Evolutionary conservation across 2,888 invertebrate species (phyloP), one percentile per base, ranked within the genome.

Genomic region (Lepidocyrtinus sp.): DNA sequence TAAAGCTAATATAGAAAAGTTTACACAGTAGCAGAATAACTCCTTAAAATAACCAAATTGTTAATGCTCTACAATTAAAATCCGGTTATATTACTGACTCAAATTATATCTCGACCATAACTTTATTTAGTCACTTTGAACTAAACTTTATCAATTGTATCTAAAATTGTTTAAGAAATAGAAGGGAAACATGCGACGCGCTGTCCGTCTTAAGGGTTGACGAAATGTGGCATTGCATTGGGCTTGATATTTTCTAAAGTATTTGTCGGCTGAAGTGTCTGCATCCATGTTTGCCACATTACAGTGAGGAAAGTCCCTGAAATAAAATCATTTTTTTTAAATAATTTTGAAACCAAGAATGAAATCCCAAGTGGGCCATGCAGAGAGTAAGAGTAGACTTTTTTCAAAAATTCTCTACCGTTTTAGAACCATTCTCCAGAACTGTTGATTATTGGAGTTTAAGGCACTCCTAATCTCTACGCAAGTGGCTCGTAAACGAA

Each of bases 291-390:
- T 24, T 1, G 50, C 62, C 0, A 63, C 21, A 22, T 68, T 68
- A n/a, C 19, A 73, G 21, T 69, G 68, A 0, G 78, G 73, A 69
- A 73, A 79, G 46, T 79, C 78, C 22, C 77, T 77, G 22, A 12
- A 9, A 36, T 71, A 61, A 50, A 46, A 61, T 25, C 19, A 24
- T 26, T n/a, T 15, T 17, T 7, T n/a, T n/a, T n/a, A 59, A 59
- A 17, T 59, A 59, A 62, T 72, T 2, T 21, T 12, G 19, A 62
- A 62, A 62, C 19, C 21, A 67, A 7, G 7, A 45, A 36, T 64
- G 24, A 25, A 1, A 24, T 25, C 2, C 26, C n/a, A n/a, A n/a
- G n/a, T n/a, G n/a, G n/a, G n/a, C n/a, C n/a, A n/a, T n/a, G n/a
- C n/a, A n/a, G n/a, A n/a, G n/a, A n/a, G n/a, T n/a, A n/a, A n/a